Conservation (phyloP, 2,113 vertebrate genomes). For the Columba livia region DNA sequence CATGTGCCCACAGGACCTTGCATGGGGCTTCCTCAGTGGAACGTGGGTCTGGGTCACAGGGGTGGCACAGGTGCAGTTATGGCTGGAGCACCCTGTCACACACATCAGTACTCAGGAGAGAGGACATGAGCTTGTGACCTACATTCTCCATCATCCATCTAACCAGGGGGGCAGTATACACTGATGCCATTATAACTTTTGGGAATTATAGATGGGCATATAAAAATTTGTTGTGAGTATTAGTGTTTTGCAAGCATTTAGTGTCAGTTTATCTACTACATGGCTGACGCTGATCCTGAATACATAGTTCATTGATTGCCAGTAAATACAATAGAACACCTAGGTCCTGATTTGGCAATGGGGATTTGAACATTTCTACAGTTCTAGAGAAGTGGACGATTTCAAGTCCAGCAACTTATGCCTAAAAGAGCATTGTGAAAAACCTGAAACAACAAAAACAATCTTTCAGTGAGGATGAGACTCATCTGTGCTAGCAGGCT, state of each 20-base stretch:
- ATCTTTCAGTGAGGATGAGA: neutral
- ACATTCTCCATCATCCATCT: neutral
- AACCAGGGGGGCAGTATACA: neutral
- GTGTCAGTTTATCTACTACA: neutral
- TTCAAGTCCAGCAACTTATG: neutral
- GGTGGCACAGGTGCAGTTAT: fast-evolving
- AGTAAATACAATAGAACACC: neutral
- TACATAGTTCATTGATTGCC: neutral
- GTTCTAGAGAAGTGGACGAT: neutral
- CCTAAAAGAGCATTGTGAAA: neutral
- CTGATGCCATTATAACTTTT: neutral
- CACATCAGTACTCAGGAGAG: neutral
- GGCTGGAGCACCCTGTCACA: neutral
- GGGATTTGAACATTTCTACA: neutral
- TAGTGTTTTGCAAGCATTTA: neutral
- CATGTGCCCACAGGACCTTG: neutral
- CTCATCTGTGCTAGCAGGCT: neutral
- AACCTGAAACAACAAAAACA: neutral
- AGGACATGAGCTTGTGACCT: neutral
- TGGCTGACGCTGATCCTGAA: neutral
- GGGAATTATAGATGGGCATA: fast-evolving
- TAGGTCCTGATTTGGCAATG: neutral
- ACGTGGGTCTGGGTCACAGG: neutral
- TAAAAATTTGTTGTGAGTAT: neutral
- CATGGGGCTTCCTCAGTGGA: neutral